These are phyloP conservation scores for Chelonus formosanus DNA, from an alignment of 2,888 invertebrate species.

Conservation along the genomic window DNA sequence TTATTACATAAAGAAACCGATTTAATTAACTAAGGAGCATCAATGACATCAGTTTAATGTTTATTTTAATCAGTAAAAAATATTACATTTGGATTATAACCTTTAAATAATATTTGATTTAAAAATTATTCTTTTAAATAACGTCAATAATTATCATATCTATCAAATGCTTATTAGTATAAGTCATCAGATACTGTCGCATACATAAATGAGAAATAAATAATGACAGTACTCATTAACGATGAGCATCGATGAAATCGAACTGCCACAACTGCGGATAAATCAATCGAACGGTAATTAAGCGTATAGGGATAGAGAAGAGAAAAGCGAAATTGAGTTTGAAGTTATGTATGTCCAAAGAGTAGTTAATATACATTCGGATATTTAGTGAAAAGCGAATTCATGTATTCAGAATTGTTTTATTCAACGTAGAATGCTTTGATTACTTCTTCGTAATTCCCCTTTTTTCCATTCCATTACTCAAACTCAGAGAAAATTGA, in stretches of 20 bases:
- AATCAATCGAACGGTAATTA: conserved; percentile 60
- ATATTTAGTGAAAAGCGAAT: conserved; percentile 20
- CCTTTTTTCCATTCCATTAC: no score
- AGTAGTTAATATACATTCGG: conserved; percentile 8
- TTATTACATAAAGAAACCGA: no score
- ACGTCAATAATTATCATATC: no score
- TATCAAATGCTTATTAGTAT: no score
- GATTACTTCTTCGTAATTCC: background rate
- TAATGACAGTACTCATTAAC: conserved; percentile 27
- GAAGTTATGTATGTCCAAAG: conserved; percentile 18
- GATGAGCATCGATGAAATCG: conserved; percentile 26
- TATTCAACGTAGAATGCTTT: conserved; percentile 11
- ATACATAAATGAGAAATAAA: background rate
- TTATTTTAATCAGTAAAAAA: no score
- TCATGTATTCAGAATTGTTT: conserved; percentile 30
- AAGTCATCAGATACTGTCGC: no score
- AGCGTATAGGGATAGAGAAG: conserved; percentile 33
- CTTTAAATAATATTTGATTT: no score
- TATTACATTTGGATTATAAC: no score
- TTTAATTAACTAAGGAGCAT: no score
- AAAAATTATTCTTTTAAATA: no score
- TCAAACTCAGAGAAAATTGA: conserved; percentile 13
- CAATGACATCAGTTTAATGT: no score
- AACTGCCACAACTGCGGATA: conserved; percentile 39
- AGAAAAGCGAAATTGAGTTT: conserved; percentile 33